These are phyloP conservation scores for Chlorospingus semifuscus DNA, from an alignment of 2,797 vertebrate species.

Conservation along the genomic window DNA sequence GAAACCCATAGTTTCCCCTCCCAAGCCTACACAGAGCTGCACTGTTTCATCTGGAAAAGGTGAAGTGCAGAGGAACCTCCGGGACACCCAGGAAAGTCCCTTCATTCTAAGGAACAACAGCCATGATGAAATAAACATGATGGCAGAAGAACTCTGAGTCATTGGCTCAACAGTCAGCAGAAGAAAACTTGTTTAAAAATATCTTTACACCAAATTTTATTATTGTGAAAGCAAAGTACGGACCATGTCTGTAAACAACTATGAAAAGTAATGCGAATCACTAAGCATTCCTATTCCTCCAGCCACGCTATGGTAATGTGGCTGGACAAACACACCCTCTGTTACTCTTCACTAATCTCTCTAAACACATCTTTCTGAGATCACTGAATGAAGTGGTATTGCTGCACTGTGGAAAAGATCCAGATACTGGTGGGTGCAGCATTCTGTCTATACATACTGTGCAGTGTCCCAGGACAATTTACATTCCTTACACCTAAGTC, in stretches of 20 bases:
- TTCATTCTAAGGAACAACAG: neutral
- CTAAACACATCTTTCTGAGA: neutral
- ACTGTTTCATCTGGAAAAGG: neutral
- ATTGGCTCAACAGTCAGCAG: neutral
- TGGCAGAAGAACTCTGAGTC: neutral
- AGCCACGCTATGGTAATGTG: neutral
- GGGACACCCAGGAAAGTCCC: neutral
- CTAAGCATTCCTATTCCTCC: neutral
- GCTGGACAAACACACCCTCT: neutral
- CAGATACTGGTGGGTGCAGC: neutral
- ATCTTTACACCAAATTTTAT: neutral
- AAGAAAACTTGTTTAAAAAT: neutral
- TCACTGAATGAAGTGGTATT: neutral
- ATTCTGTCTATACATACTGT: neutral
- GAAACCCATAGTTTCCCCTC: neutral
- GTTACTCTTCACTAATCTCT: neutral
- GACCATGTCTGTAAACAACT: neutral
- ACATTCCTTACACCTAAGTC: neutral
- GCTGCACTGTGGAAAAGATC: neutral
- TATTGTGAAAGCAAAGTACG: neutral
- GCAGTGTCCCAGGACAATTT: neutral
- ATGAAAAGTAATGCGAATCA: neutral
- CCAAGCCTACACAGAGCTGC: neutral
- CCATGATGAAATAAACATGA: neutral
- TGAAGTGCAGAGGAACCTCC: neutral